Evolutionary conservation across 2,888 invertebrate genomes (phyloP), one percentile per base, ranked within the genome.

Genomic region (Diplolepis rosae): DNA sequence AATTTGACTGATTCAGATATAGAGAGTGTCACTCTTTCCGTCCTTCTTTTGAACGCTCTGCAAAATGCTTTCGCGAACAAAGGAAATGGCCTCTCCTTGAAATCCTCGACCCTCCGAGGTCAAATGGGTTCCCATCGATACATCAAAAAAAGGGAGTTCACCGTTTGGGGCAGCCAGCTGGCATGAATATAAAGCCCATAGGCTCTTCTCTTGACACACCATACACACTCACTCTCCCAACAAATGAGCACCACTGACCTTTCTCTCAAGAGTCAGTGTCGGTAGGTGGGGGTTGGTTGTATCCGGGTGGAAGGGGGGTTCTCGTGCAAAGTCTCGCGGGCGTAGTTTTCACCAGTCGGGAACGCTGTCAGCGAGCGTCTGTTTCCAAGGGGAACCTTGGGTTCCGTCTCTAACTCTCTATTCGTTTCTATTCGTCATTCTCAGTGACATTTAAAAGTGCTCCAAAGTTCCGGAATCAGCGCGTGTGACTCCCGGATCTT

Each of bases 231-330:
- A 24, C 61, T 22, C 13, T 24, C 51, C 68, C 50, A 42, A 68
- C 66, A 75, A 35, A 70, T 85, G 86, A 86, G 86, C 84, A 80
- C 83, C 86, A 68, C 86, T 86, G 84, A 78, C 87, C 87, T 87
- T 87, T 87, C 87, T 87, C 86, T 87, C 82, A 77, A 80, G 77
- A 79, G 73, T 70, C 72, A 69, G 50, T 13, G 69, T 54, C 54
- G n/a, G 56, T 54, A 69, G n/a, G 54, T 74, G 75, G 75, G 72
- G 82, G 79, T 18, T 65, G 50, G 69, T 66, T 68, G 69, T 69
- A 54, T 15, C 65, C 56, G 18, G 73, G 50, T 72, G 77, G 39
- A 27, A 71, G 77, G 74, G 76, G 74, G 72, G 77, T 79, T 80
- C 80, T 79, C 79, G 77, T 76, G 69, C 70, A 80, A 75, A 77